A percentile compares a stretch with the other conserved stretches of the same genome.
Conservation (phyloP, 2,113 vertebrate species). For the Sclerurus mexicanus region DNA sequence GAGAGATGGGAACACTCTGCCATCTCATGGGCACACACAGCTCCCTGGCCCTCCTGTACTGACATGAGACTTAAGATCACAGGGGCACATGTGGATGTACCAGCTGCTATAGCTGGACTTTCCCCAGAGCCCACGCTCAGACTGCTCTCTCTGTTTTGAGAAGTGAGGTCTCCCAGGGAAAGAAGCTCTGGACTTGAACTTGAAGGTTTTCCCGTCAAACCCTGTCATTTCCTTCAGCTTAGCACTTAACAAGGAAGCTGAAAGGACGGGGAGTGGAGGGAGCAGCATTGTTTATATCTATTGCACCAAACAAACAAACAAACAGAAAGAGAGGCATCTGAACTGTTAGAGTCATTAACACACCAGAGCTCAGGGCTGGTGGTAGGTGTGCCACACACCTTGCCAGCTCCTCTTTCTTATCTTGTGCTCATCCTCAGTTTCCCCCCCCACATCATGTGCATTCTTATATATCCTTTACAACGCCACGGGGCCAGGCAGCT, state of each 20-base stretch:
- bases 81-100: too few relatives aligned
- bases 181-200: not conserved
- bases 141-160: not conserved
- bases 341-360: not conserved
- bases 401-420: not conserved
- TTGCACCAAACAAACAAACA: not conserved
- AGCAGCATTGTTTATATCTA: not conserved
- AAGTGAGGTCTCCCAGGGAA: not conserved
- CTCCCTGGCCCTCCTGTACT: not conserved
- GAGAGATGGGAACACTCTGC: not conserved
- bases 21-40: rapidly evolving
- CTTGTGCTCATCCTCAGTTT: not conserved
- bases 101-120: not conserved
- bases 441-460: rapidly evolving
- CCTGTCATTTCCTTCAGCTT: not conserved
- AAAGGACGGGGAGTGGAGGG: not conserved
- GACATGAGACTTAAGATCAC: not conserved
- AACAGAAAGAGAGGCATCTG: not conserved
- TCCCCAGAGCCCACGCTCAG: not conserved
- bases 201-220: not conserved
- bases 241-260: not conserved
- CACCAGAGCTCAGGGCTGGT: not conserved
- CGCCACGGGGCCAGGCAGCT: rapidly evolving
- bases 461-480: not conserved
- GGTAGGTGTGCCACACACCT: not conserved